Evolutionary conservation across 2,797 vertebrate genomes (phyloP).

Genomic region (Crocodylus rhombifer): DNA sequence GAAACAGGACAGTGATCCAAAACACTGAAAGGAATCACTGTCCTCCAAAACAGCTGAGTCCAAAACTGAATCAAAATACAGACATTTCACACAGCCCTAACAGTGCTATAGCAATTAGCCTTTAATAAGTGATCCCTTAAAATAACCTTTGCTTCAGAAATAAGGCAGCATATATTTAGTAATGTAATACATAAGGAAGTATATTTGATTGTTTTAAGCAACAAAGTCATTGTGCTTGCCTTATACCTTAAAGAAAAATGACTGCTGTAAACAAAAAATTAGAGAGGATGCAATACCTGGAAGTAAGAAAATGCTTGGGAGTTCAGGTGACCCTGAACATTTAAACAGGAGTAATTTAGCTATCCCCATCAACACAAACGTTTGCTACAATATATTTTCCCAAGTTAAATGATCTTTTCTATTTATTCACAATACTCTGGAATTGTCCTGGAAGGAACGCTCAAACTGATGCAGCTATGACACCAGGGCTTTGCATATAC

Average conservation of each 20-base stretch:
- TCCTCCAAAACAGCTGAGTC: no score
- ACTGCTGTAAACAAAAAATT: background rate
- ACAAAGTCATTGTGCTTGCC: background rate
- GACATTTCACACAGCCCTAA: no score
- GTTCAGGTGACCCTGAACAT: background rate
- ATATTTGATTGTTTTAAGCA: fast-evolving
- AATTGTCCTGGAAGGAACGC: background rate
- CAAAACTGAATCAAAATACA: no score
- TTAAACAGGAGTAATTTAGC: background rate
- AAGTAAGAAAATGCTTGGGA: background rate
- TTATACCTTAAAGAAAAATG: background rate
- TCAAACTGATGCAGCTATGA: fast-evolving
- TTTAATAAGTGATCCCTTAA: background rate
- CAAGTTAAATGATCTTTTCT: background rate
- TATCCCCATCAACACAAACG: fast-evolving
- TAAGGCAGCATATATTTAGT: background rate
- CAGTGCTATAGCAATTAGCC: background rate
- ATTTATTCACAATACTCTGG: background rate
- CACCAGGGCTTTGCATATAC: background rate
- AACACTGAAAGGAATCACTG: no score
- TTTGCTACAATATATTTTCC: background rate
- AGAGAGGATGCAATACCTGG: background rate
- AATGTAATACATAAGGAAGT: background rate
- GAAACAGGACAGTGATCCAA: no score
- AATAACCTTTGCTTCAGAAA: background rate